These are phyloP conservation scores for Lasioglossum malachurum DNA, from an alignment of 2,888 invertebrate species.

Conservation along the genomic window DNA sequence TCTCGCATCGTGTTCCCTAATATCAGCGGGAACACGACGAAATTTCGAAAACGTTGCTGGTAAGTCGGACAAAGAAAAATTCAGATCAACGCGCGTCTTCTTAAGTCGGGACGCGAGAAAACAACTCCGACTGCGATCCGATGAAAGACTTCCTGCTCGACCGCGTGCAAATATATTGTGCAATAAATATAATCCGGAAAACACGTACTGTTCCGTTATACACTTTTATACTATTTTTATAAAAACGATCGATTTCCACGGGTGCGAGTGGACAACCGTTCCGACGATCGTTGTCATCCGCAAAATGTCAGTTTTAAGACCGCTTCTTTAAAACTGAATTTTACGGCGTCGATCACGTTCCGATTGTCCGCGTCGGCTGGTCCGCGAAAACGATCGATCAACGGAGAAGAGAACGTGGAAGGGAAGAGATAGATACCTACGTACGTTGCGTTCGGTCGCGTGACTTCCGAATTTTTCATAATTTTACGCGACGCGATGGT, in stretches of 20 bases:
- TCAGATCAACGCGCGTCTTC: not conserved
- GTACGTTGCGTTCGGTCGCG: conserved; percentile 27
- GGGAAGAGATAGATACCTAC: not conserved
- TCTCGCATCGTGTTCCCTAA: not conserved
- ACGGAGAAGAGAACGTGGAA: not conserved
- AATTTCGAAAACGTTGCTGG: not conserved
- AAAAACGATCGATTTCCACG: not conserved
- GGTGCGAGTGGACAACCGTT: not conserved
- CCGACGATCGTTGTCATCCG: not conserved
- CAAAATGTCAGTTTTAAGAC: conserved; percentile 75
- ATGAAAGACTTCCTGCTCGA: not conserved
- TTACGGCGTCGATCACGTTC: conserved; percentile 36
- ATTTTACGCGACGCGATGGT: conserved; percentile 38
- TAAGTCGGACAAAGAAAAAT: not conserved
- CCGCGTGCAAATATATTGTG: not conserved
- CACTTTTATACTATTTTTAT: not conserved
- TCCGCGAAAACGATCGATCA: not conserved
- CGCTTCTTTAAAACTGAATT: conserved; percentile 77
- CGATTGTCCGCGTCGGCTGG: not conserved
- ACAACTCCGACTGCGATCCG: not conserved
- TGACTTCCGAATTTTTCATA: not conserved
- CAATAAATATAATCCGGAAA: not conserved
- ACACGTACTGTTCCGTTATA: not conserved
- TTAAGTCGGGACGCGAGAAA: not conserved
- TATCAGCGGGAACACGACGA: not conserved